Conservation (phyloP, 2,797 vertebrate species). For the Acanthurus tractus region DNA sequence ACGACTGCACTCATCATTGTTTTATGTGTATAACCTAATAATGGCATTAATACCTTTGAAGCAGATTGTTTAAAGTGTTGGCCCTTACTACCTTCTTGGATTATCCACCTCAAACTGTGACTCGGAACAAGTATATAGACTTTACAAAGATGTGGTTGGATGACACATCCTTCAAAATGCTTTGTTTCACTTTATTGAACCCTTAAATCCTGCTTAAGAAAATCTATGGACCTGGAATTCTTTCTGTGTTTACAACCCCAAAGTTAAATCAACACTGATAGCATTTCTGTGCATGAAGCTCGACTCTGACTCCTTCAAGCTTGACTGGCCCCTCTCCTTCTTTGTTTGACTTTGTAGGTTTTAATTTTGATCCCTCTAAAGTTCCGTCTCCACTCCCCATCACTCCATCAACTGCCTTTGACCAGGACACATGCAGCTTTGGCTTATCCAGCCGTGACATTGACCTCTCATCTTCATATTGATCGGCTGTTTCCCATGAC, state of each 20-base stretch:
- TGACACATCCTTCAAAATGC: not conserved
- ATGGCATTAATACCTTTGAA: not conserved
- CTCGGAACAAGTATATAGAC: not conserved
- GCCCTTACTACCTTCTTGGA: not conserved
- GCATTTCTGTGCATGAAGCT: slow-evolving; percentile 15
- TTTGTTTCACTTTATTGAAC: not conserved
- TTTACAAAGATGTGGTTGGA: not conserved
- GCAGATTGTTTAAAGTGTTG: not conserved
- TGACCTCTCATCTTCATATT: slow-evolving; percentile 69
- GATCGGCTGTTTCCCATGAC: slow-evolving; percentile 78
- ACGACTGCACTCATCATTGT: not conserved
- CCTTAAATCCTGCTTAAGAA: not conserved
- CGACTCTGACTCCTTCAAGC: slow-evolving; percentile 8
- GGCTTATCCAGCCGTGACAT: slow-evolving; percentile 67
- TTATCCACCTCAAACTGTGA: not conserved
- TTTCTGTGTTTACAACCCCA: slow-evolving; percentile 17
- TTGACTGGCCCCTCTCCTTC: not conserved
- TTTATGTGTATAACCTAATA: not conserved
- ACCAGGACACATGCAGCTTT: slow-evolving; percentile 51
- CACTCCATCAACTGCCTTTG: slow-evolving; percentile 23
- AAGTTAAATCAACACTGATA: slow-evolving; percentile 20
- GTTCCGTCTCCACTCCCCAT: not conserved
- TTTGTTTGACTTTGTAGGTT: slow-evolving; percentile 52
- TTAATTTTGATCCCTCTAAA: slow-evolving; percentile 53
- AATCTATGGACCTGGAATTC: not conserved